Evolutionary conservation across 2,797 vertebrate genomes (phyloP).

Genomic region (Euphonia xanthogaster): DNA sequence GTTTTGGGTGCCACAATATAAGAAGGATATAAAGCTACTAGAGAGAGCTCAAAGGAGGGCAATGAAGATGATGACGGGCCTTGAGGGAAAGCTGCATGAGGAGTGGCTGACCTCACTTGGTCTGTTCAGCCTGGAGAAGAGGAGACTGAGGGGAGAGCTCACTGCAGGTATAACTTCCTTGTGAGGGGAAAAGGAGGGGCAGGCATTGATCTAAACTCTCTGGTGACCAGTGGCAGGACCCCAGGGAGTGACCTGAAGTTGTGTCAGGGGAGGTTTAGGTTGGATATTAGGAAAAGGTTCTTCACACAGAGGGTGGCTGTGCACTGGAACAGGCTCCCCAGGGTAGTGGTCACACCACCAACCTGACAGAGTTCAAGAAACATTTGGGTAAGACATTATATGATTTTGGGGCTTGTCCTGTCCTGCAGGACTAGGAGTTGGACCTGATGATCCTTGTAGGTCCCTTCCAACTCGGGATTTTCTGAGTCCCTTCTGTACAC

Average conservation of each 20-base stretch:
- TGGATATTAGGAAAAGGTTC: background rate
- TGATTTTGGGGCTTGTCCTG: background rate
- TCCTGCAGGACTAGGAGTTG: background rate
- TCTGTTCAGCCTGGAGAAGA: background rate
- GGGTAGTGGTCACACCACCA: background rate
- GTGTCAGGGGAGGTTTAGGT: background rate
- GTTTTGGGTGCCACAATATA: accelerated
- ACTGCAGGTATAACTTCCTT: accelerated
- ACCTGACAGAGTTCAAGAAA: background rate
- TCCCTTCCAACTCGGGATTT: background rate
- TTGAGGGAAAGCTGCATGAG: accelerated
- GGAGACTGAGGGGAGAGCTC: background rate
- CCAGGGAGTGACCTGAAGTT: accelerated
- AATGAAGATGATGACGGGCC: accelerated
- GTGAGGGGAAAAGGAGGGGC: accelerated
- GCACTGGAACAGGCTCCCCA: background rate
- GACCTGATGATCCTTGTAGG: background rate
- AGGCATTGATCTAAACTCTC: background rate
- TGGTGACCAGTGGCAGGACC: background rate
- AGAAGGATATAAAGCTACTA: background rate
- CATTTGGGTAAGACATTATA: background rate
- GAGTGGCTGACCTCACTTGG: background rate
- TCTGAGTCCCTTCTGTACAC: background rate
- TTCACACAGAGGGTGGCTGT: background rate
- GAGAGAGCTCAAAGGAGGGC: background rate